Evolutionary conservation across 2,113 vertebrate species (phyloP).

Genomic region (Ursus arctos): DNA sequence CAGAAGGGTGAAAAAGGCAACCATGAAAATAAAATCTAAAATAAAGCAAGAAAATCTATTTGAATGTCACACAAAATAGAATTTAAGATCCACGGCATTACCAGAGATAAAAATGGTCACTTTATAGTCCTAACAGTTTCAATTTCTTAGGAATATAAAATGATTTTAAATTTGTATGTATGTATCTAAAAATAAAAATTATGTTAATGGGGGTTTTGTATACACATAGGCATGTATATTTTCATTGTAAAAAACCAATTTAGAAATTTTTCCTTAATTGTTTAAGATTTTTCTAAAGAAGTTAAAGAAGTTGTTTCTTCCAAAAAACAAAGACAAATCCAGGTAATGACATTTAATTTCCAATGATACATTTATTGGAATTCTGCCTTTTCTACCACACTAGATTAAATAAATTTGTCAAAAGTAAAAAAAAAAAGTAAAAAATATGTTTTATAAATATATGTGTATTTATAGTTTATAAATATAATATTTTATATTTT

Average conservation of each 20-base stretch:
- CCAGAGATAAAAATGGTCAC: not conserved
- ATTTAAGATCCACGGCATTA: not conserved
- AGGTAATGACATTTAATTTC: slow-evolving; percentile 60
- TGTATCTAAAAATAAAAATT: not conserved
- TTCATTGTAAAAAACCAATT: slow-evolving; percentile 83
- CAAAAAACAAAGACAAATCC: slow-evolving; percentile 67
- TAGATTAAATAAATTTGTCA: slow-evolving; percentile 76
- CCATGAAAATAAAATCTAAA: not conserved
- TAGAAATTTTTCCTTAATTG: slow-evolving; percentile 50
- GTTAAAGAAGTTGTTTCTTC: slow-evolving; percentile 69
- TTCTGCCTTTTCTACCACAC: slow-evolving; percentile 72
- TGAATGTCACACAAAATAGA: not conserved
- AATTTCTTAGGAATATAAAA: not conserved
- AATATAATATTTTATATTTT: no score
- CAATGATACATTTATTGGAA: slow-evolving; percentile 63
- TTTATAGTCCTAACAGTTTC: not conserved
- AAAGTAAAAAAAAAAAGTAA: slow-evolving; percentile 38
- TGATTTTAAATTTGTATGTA: not conserved
- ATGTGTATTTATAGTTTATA: not conserved
- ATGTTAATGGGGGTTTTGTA: slow-evolving; percentile 35
- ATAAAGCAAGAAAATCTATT: not conserved
- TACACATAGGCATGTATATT: slow-evolving; percentile 80
- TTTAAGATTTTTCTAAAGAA: slow-evolving; percentile 58
- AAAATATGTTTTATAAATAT: not conserved
- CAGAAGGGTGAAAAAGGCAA: not conserved